Percentiles rank a stretch among this genome's conserved stretches.
Conservation (phyloP, 2,113 vertebrate species). For the Bos javanicus region DNA sequence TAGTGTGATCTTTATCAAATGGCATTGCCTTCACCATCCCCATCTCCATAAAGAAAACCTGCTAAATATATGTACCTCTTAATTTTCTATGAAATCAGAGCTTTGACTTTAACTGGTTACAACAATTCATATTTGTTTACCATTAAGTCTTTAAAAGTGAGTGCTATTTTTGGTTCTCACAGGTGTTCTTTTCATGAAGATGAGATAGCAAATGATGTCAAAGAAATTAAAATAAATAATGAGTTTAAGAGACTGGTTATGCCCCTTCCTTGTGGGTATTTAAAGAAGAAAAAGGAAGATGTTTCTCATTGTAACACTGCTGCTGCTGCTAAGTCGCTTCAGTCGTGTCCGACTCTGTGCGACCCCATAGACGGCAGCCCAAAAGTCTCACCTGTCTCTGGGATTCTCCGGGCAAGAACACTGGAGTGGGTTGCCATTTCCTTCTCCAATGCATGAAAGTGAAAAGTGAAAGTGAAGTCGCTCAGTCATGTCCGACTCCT, state of each 20-base stretch:
- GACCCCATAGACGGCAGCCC: too few relatives aligned
- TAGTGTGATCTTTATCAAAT: not conserved
- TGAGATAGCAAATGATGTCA: not conserved
- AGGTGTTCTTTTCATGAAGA: not conserved
- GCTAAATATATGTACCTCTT: not conserved
- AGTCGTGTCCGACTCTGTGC: too few relatives aligned
- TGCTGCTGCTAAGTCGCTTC: too few relatives aligned
- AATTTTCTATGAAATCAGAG: not conserved
- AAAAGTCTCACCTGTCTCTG: accelerated
- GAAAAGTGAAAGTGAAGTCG: too few relatives aligned
- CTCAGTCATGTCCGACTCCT: too few relatives aligned
- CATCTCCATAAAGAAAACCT: not conserved
- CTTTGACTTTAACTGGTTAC: not conserved
- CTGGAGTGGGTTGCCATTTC: too few relatives aligned
- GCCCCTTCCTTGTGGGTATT: not conserved
- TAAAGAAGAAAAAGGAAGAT: slow-evolving; percentile 8
- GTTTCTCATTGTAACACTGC: not conserved
- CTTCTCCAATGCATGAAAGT: too few relatives aligned
- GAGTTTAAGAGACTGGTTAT: not conserved
- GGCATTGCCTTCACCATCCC: not conserved
- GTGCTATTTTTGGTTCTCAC: not conserved
- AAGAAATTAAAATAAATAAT: not conserved
- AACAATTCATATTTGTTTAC: not conserved
- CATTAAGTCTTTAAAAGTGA: not conserved
- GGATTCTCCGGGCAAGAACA: too few relatives aligned